These are phyloP conservation scores for Acrobasis repandana DNA, from an alignment of 2,888 invertebrate genomes.

Conservation along the genomic window DNA sequence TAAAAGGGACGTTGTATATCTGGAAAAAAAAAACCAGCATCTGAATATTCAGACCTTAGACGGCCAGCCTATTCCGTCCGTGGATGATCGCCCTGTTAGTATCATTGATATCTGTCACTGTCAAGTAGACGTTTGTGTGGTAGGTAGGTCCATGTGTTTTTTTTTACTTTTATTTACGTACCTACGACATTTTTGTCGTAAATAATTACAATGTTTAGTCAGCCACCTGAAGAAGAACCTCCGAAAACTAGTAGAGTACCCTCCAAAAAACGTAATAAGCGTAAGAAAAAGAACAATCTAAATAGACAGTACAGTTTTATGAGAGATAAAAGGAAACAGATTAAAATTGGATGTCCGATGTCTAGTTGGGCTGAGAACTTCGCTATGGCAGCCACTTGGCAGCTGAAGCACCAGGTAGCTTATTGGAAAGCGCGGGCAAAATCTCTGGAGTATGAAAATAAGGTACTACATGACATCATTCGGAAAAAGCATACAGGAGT, in stretches of 20 bases:
- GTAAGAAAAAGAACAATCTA: constrained; percentile 43
- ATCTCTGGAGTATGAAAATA: constrained; percentile 83
- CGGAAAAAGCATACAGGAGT: constrained; percentile 40
- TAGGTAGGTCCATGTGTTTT: too few relatives aligned
- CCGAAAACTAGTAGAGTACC: constrained; percentile 31
- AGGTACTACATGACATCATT: constrained; percentile 78
- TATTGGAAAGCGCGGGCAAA: constrained; percentile 84
- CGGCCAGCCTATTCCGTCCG: too few relatives aligned
- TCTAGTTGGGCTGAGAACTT: constrained; percentile 69
- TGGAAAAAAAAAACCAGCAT: too few relatives aligned
- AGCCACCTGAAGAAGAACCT: constrained; percentile 41
- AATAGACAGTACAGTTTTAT: constrained; percentile 44
- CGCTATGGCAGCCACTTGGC: constrained; percentile 70
- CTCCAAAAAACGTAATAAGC: constrained; percentile 36
- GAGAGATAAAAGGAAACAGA: constrained; percentile 38
- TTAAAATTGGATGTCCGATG: constrained; percentile 51
- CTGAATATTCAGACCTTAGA: too few relatives aligned
- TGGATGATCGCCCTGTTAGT: too few relatives aligned
- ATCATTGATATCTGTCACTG: too few relatives aligned
- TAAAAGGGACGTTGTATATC: too few relatives aligned
- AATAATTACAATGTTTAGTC: constrained; percentile 46
- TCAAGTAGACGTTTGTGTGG: too few relatives aligned
- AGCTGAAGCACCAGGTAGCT: constrained; percentile 81
- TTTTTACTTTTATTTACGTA: too few relatives aligned
- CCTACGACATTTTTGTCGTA: not conserved